Conservation (phyloP, 1,140 invertebrate genomes). For the Bursaphelenchus mucronatus region DNA sequence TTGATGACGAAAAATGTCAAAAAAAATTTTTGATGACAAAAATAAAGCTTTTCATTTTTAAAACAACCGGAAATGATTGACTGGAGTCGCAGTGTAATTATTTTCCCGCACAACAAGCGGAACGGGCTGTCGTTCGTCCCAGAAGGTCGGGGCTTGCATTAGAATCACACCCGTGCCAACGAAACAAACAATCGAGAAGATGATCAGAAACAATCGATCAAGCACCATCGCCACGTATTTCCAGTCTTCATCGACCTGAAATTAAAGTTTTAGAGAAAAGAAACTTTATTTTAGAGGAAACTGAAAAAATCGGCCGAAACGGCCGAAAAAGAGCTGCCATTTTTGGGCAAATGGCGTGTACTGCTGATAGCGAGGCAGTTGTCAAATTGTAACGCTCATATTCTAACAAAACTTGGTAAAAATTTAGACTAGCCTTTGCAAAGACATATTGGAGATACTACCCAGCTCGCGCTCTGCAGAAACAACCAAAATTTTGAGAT, state of each 20-base stretch:
- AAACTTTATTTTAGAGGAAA: constrained; percentile 7
- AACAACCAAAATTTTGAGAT: no score
- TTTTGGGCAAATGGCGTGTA: no score
- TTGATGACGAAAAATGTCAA: no score
- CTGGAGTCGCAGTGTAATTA: background rate
- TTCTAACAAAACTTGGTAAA: no score
- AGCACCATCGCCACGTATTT: constrained; percentile 97
- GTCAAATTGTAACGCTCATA: no score
- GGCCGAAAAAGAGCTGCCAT: background rate
- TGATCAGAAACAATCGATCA: constrained; percentile 92
- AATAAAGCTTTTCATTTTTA: background rate
- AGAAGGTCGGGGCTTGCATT: constrained; percentile 87
- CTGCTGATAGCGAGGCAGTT: no score
- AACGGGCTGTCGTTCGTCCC: constrained; percentile 70
- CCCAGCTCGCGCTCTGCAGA: no score
- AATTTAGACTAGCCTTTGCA: no score
- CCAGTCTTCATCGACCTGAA: constrained; percentile 73
- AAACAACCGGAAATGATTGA: constrained; percentile 7
- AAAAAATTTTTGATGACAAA: no score
- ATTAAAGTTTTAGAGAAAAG: constrained; percentile 5
- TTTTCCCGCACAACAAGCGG: constrained; percentile 29
- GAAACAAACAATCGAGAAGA: constrained; percentile 84
- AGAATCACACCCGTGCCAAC: constrained; percentile 71
- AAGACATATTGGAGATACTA: no score
- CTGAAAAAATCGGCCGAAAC: no score